phyloP scores from a whole-genome alignment of 2,888 invertebrate species.

The Orchesellides sinensis region DNA sequence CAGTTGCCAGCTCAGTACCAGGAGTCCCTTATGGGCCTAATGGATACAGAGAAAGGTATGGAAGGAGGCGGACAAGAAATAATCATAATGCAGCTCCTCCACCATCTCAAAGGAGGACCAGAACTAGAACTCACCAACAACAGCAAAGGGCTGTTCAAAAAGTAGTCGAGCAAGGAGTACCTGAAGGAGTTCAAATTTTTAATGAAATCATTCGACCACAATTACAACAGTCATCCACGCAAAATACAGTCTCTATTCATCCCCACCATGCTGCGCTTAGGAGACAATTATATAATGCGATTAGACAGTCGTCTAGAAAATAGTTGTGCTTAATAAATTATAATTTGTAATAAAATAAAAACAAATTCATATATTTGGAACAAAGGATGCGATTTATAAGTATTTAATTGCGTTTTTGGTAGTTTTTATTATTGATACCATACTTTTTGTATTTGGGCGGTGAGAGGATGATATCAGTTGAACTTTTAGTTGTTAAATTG shows the following conservation, averaged over 20 bases:
- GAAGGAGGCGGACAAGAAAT: constrained; percentile 50
- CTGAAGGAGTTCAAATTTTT: constrained; percentile 67
- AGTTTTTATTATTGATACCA: too few species aligned
- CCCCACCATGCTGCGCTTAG: constrained; percentile 46
- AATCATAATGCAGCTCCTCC: constrained; percentile 16
- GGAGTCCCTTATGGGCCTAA: constrained; percentile 45
- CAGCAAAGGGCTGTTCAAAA: constrained; percentile 1
- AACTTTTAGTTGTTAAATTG: too few species aligned
- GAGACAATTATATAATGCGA: constrained; percentile 53
- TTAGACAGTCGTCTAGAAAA: constrained; percentile 39
- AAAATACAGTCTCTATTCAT: background rate
- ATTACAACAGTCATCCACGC: constrained; percentile 28
- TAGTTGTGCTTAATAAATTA: constrained; percentile 17
- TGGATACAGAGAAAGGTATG: constrained; percentile 52
- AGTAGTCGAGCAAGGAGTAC: constrained; percentile 33
- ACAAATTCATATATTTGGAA: too few species aligned
- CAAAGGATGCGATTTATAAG: too few species aligned
- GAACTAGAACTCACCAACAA: constrained; percentile 27
- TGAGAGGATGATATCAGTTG: too few species aligned
- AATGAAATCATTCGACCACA: constrained; percentile 63
- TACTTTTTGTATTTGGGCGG: too few species aligned
- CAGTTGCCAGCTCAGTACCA: constrained; percentile 32
- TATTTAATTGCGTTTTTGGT: too few species aligned
- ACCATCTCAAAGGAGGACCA: background rate
- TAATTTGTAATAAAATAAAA: too few species aligned